Evolutionary conservation across 1,140 invertebrate genomes (phyloP), one percentile per base, ranked within the genome.

Genomic region (Patella vulgata): DNA sequence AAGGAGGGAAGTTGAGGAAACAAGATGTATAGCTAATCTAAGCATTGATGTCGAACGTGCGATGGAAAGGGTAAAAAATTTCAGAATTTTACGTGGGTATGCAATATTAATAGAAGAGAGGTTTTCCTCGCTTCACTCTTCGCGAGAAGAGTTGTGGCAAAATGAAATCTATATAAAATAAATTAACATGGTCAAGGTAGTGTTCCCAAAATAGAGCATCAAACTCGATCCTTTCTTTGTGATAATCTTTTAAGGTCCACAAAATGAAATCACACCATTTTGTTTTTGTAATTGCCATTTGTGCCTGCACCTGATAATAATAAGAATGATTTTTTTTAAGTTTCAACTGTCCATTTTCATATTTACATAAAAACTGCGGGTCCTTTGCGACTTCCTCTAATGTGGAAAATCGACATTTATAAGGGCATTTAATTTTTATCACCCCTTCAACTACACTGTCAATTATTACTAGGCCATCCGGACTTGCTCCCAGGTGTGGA

Each of bases 301-400:
- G 82, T 21, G 79, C 80, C 59, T 83, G 80, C 31, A 84, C 60
- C 68, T 85, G 83, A 63, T 74, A 82, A 63, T 78, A 85, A 63
- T 82, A 83, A 23, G 64, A n/a, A 63, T 83, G 77, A 27, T 53
- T 74, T 63, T 58, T 63, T 44, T 79, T 82, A 36, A 85, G 39
- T 30, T 39, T 9, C 19, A 57, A 17, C 14, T 59, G 33, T 23
- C 53, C 57, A 53, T 60, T 39, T 19, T 21, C 31, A 30, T 19
- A 30, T 21, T 43, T n/a, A 51, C 47, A 71, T 39, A n/a, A 60
- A 40, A 60, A 63, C 0, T 46, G 48, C 25, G 31, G 21, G 42
- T 67, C 65, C 21, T 47, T 46, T 21, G 39, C 40, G 50, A 43
- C 48, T 21, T 58, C 23, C 27, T 56, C 40, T 11, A 60, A 58